Percentiles rank a stretch among this genome's conserved stretches.
Evolutionary conservation across 2,888 invertebrate species (phyloP).

Genomic region (Cephus nigrinus): DNA sequence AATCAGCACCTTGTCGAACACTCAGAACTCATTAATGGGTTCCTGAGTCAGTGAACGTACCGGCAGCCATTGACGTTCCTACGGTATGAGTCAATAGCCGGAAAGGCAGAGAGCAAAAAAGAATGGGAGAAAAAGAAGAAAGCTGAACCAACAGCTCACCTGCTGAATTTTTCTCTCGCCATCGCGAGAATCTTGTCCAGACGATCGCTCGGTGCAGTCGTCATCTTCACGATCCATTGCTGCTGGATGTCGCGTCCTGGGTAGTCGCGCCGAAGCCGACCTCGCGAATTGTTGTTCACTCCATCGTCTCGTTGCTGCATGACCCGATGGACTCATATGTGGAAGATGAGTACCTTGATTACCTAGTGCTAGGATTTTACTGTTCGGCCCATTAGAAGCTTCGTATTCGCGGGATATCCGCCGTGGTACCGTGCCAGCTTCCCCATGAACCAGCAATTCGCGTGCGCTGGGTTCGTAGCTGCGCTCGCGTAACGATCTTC

Average conservation of each 20-base stretch:
- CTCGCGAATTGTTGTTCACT: constrained; percentile 76
- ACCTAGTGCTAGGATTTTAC: constrained; percentile 27
- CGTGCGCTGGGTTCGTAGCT: constrained; percentile 42
- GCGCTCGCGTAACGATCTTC: constrained; percentile 54
- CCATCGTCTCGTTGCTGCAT: constrained; percentile 43
- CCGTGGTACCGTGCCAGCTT: constrained; percentile 47
- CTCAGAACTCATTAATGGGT: no score
- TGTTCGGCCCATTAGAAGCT: constrained; percentile 40
- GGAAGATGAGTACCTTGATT: constrained; percentile 20
- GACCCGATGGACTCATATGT: constrained; percentile 36
- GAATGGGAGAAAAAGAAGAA: constrained; percentile 7
- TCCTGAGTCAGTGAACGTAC: no score
- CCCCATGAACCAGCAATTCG: constrained; percentile 36
- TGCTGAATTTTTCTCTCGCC: constrained; percentile 82
- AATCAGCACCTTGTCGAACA: no score
- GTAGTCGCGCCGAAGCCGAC: constrained; percentile 85
- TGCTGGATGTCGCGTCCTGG: constrained; percentile 67
- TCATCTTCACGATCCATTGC: constrained; percentile 67
- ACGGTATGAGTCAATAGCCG: neutral
- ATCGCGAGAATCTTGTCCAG: constrained; percentile 68
- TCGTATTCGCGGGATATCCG: constrained; percentile 50
- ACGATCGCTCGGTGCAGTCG: constrained; percentile 61
- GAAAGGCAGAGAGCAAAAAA: neutral
- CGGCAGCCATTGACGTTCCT: no score
- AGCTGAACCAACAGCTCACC: constrained; percentile 62